Evolutionary conservation across 2,113 vertebrate genomes (phyloP), one percentile per base, ranked within the genome.

Genomic region (Vulpes vulpes): DNA sequence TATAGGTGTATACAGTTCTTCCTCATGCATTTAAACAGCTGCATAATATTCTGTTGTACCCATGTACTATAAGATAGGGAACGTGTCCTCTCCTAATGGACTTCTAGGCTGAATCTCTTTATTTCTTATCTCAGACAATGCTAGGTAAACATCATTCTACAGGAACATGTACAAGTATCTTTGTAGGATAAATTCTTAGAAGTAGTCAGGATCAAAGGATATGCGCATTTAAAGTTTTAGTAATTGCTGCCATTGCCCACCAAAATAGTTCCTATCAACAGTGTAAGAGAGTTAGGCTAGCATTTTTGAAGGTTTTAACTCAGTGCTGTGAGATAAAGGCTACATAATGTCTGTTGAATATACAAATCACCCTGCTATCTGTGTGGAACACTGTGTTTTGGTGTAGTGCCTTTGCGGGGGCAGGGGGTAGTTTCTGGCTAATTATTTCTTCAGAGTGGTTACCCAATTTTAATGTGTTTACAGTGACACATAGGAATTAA

Each of bases 81-180:
- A 71, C 27, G 30, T 30, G n/a, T 79, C 49, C 55, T 89, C 67
- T 83, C 5, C 71, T 91, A 83, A 71, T 88, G 69, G 53, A 62
- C 17, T 60, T 91, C 69, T 69, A 94, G 67, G 30, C 65, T 23
- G 32, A 51, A 60, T 88, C n/a, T 71, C 69, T 88, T 43, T 43
- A 79, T 64, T 95, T 95, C 67, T 94, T 83, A 51, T 59, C 57
- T 96, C 49, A 89, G 8, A 79, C n/a, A 71, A 51, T 92, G 62
- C 62, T 80, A 43, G 62, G 43, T 84, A 71, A 96, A 84, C 32
- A 79, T 92, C 35, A 64, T 89, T 91, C 69, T 94, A 51, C 11
- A 96, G 30, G 23, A 62, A 32, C 64, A 74, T 67, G 16, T 93
- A 69, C 55, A 92, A 35, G 25, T 96, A 67, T 83, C n/a, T 88